phyloP scores from a whole-genome alignment of 2,797 vertebrate genomes.

The Artibeus jamaicensis region DNA sequence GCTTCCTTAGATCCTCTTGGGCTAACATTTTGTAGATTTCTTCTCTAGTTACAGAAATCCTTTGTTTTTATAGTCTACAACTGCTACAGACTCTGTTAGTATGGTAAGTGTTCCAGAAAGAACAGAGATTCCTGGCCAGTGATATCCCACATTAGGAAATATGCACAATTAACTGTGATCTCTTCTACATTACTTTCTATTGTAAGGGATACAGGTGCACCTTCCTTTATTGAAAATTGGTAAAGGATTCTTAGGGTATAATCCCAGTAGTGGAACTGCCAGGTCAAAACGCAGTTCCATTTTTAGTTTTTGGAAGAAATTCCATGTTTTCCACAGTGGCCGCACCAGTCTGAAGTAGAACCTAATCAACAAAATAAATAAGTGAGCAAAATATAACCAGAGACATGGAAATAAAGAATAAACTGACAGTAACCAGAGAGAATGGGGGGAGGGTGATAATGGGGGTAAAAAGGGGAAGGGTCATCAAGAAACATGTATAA shows the following conservation, averaged over 20 bases:
- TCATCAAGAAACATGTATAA: no score
- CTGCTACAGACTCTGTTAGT: not conserved
- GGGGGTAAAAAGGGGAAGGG: no score
- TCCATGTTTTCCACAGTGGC: no score
- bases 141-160: not conserved
- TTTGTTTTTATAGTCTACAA: not conserved
- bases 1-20: constrained; percentile 90
- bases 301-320: no score
- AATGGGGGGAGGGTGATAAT: no score
- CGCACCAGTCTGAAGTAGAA: no score
- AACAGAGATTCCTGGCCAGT: not conserved
- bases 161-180: not conserved
- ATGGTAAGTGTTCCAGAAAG: not conserved
- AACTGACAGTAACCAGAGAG: no score
- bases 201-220: not conserved
- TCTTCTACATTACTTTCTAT: not conserved
- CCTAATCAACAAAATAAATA: no score
- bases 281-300: no score
- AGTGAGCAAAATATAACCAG: no score
- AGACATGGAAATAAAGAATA: no score
- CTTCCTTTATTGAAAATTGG: not conserved
- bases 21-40: not conserved
- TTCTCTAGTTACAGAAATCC: not conserved
- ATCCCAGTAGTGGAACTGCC: no score
- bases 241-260: not conserved